Conservation (phyloP, 2,888 invertebrate genomes). For the Amphipyra tragopoginis region DNA sequence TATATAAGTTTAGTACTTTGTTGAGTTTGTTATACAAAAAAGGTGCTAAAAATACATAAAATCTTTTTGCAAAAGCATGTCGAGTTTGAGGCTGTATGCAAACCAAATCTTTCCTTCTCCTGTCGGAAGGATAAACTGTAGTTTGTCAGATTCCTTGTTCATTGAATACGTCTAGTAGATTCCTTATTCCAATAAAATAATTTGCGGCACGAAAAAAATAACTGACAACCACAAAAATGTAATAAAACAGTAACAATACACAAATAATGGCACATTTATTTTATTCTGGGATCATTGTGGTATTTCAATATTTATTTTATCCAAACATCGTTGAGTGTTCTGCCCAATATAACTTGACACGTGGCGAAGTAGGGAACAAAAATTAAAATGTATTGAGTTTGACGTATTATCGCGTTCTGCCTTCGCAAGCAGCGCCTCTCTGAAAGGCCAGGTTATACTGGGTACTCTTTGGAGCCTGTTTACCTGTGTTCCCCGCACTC, state of each 20-base stretch:
- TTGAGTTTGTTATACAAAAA: too few relatives aligned
- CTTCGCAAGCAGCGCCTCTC: slow-evolving; percentile 6
- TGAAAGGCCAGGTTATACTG: neutral
- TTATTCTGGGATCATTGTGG: slow-evolving; percentile 17
- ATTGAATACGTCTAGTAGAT: too few relatives aligned
- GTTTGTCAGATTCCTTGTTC: too few relatives aligned
- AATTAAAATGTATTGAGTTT: neutral
- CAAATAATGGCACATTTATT: slow-evolving; percentile 24
- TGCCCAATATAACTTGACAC: slow-evolving; percentile 16
- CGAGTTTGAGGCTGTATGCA: neutral
- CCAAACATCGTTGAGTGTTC: slow-evolving; percentile 14
- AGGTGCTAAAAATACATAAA: too few relatives aligned
- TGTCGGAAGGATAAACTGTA: too few relatives aligned
- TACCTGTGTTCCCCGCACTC: slow-evolving; percentile 15
- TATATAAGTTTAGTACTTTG: too few relatives aligned
- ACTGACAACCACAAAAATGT: too few relatives aligned
- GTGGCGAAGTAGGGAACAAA: neutral
- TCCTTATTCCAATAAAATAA: neutral
- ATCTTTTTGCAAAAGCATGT: too few relatives aligned
- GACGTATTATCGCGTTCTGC: neutral
- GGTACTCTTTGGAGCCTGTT: slow-evolving; percentile 4
- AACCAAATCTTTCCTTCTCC: too few relatives aligned
- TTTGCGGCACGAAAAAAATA: too few relatives aligned
- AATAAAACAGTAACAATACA: too few relatives aligned
- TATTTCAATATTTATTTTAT: slow-evolving; percentile 45